phyloP scores from a whole-genome alignment of 64 coral and sea anemone species.

The Catalaphyllia jardinei region DNA sequence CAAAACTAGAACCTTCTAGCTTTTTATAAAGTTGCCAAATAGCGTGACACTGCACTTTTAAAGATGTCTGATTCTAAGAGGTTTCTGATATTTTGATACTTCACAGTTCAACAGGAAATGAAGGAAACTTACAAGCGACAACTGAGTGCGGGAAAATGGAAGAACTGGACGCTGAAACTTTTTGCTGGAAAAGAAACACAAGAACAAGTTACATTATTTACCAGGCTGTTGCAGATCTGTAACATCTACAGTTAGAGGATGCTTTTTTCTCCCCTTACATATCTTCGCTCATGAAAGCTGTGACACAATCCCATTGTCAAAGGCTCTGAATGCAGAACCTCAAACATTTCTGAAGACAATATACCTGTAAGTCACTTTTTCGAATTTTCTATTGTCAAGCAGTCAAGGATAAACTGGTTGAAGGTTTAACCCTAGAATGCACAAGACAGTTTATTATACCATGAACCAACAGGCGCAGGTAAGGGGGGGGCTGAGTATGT shows the following conservation, averaged over 20 bases:
- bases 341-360: too few species aligned
- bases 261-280: too few species aligned
- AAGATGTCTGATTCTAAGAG: background rate
- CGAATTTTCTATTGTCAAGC: too few species aligned
- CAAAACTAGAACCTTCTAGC: too few species aligned
- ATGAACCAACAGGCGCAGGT: conserved; percentile 92
- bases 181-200: conserved; percentile 75
- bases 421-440: background rate
- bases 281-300: too few species aligned
- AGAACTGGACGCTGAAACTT: conserved; percentile 90
- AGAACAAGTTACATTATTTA: background rate
- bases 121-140: conserved; percentile 74
- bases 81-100: background rate
- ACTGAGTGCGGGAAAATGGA: conserved; percentile 89
- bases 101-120: background rate
- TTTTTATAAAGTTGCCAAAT: too few species aligned
- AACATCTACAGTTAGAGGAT: too few species aligned
- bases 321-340: too few species aligned
- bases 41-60: too few species aligned
- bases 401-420: too few species aligned
- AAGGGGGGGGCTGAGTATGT: conserved; percentile 90
- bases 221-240: background rate
- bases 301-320: too few species aligned
- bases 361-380: too few species aligned
- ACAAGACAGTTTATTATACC: conserved; percentile 46